Evolutionary conservation across 2,888 invertebrate species (phyloP).

Genomic region (Pterostichus niger): DNA sequence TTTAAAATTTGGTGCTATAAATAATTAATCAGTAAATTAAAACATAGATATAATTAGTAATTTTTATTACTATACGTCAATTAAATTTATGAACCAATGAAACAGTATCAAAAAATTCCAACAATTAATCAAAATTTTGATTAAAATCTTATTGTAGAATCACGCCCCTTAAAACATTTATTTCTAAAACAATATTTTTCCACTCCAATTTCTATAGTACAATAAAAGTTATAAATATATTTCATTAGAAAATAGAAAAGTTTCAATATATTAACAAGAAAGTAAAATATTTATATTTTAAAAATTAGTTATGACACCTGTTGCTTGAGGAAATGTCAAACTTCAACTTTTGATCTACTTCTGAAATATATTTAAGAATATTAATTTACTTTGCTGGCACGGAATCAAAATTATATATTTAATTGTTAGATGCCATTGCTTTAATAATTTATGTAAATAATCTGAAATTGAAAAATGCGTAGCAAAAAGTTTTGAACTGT

Average conservation of each 20-base stretch:
- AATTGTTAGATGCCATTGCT: not conserved
- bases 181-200: not conserved
- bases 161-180: conserved; percentile 38
- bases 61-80: conserved; percentile 33
- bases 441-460: conserved; percentile 40
- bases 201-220: conserved; percentile 7
- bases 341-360: conserved; percentile 54
- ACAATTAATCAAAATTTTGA: conserved; percentile 1
- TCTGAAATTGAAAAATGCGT: conserved; percentile 14
- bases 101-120: conserved; percentile 2
- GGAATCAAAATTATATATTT: not conserved
- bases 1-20: not conserved
- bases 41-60: conserved; percentile 13
- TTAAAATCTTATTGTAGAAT: conserved; percentile 18
- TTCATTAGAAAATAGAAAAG: not conserved
- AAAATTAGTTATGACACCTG: conserved; percentile 51
- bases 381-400: not conserved
- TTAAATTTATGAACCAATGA: conserved; percentile 33
- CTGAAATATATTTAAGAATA: conserved; percentile 12
- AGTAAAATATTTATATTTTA: conserved; percentile 8
- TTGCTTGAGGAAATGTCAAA: conserved; percentile 55
- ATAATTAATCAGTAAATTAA: not conserved
- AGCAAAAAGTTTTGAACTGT: conserved; percentile 64
- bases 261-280: not conserved
- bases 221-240: conserved; percentile 8